Base-by-base conservation (phyloP, 2,888 invertebrate genomes). In the Zele albiditarsus region DNA sequence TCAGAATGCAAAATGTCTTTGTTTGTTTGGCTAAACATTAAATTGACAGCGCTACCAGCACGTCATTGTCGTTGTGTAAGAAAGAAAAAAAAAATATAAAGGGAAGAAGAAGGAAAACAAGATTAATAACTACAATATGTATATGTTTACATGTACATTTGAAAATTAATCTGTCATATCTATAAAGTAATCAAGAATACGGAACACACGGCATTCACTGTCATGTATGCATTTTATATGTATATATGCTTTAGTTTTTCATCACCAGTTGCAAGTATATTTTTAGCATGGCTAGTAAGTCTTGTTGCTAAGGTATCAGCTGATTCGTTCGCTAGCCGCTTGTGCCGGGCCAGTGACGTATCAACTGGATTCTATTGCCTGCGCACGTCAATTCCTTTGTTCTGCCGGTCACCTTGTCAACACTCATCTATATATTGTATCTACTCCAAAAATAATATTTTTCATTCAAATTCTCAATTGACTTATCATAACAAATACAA, bases 261-360 rank as follows among this genome's bases (percentile, higher is more conserved):
- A 12, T 65, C 57, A 71, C 53, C 42, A 63, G 58, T 71, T 66
- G 12, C 68, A 60, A 62, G 57, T 65, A 84, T 85, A 83, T 83
- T 82, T 83, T 83, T 81, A 83, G 82, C 77, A 75, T 79, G 84
- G 87, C 81, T 87, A 86, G 83, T 87, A 88, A 82, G 77, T 84
- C 84, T 76, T 87, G 87, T 89, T 87, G 87, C 88, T 88, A 88
- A 83, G 87, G 87, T 85, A 89, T 89, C 88, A 89, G 88, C 88
- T 89, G 88, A 88, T 88, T 84, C 80, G 71, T 53, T 4, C 76
- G 79, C 78, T 81, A 81, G 81, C 79, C 76, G 77, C 77, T 78
- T 80, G 73, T 80, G 79, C 70, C 62, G 53, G 73, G 57, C 27
- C 81, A 81, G 78, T 74, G 73, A 62, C 78, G 81, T 80, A 74